phyloP scores from a whole-genome alignment of 23 tunicate genomes.

The Trididemnum miniatum region DNA sequence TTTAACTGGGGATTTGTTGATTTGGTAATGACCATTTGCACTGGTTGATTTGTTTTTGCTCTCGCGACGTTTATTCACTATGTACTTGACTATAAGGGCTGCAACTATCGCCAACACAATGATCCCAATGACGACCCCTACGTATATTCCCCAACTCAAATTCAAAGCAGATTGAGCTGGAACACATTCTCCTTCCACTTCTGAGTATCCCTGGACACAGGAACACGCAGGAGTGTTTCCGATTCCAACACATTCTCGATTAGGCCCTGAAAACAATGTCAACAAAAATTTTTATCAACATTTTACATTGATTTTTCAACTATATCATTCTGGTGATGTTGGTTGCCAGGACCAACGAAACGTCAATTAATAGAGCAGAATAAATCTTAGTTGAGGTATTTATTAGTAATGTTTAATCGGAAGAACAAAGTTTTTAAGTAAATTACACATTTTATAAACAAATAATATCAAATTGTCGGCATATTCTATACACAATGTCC shows the following conservation, averaged over 20 bases:
- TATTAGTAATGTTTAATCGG: too few species aligned
- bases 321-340: too few species aligned
- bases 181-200: background rate
- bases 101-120: background rate
- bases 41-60: background rate
- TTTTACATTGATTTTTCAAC: too few species aligned
- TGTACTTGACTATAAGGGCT: conserved; percentile 1
- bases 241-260: background rate
- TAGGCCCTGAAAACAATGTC: background rate
- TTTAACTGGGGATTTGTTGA: background rate
- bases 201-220: conserved; percentile 16
- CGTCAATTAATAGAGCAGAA: too few species aligned
- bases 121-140: conserved; percentile 18
- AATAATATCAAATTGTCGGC: too few species aligned
- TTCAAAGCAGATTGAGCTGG: background rate
- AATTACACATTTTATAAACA: too few species aligned
- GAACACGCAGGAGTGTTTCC: conserved; percentile 3
- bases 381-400: too few species aligned
- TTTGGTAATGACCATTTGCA: background rate
- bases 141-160: conserved; percentile 37
- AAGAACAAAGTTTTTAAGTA: too few species aligned
- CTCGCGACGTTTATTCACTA: conserved; percentile 2
- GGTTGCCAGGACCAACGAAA: too few species aligned
- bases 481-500: too few species aligned
- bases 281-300: too few species aligned